Evolutionary conservation across 2,888 invertebrate genomes (phyloP).

Genomic region (Lysandra bellargus): DNA sequence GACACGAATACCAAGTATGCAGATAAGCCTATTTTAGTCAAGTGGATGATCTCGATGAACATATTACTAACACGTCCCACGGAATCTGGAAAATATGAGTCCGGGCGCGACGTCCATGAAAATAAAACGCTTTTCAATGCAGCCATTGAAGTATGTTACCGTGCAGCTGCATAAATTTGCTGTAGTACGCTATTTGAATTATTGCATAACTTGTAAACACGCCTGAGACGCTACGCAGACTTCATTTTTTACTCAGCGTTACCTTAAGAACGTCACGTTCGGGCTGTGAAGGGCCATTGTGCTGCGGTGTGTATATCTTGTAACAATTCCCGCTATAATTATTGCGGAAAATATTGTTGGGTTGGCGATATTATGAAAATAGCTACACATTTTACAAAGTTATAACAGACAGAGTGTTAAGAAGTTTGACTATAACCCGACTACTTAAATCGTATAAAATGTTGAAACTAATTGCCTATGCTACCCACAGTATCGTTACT

Average conservation of each 20-base stretch:
- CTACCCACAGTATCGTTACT: too few species aligned
- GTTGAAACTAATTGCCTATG: too few species aligned
- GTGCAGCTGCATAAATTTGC: slow-evolving; percentile 75
- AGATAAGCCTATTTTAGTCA: neutral
- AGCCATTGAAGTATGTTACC: slow-evolving; percentile 75
- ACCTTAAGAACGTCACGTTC: slow-evolving; percentile 39
- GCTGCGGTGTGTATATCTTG: neutral
- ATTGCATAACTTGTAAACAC: slow-evolving; percentile 78
- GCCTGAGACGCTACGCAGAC: slow-evolving; percentile 60
- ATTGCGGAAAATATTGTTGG: neutral
- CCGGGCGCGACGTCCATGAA: slow-evolving; percentile 57
- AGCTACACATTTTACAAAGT: neutral
- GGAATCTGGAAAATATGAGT: slow-evolving; percentile 55
- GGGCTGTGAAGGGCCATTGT: neutral
- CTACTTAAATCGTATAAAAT: too few species aligned
- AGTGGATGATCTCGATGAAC: neutral
- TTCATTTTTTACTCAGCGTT: slow-evolving; percentile 58
- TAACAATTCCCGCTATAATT: neutral
- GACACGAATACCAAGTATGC: neutral
- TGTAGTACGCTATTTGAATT: slow-evolving; percentile 74
- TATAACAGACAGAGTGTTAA: too few species aligned
- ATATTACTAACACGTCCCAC: slow-evolving; percentile 56
- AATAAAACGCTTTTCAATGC: slow-evolving; percentile 78
- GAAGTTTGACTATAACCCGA: too few species aligned
- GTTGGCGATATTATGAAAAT: neutral